Percentiles rank a stretch among this genome's conserved stretches.
phyloP scores from a whole-genome alignment of 2,113 vertebrate genomes.

The Tragelaphus strepsiceros region DNA sequence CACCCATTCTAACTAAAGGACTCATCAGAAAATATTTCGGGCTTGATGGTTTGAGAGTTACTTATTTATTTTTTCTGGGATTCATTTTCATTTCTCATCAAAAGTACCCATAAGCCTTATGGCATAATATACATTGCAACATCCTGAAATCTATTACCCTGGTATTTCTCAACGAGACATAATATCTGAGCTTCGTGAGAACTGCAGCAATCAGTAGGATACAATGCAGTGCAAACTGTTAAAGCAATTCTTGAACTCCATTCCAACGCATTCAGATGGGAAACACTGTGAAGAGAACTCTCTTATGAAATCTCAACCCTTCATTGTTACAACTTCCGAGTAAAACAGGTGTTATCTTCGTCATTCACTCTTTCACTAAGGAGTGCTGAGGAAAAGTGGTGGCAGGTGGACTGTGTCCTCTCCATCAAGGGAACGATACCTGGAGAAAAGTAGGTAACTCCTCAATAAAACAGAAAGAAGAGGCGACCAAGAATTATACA shows the following conservation, averaged over 20 bases:
- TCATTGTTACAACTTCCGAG: not conserved
- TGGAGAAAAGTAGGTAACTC: not conserved
- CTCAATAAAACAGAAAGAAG: not conserved
- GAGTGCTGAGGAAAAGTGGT: not conserved
- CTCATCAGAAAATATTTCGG: not conserved
- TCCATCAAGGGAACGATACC: not conserved
- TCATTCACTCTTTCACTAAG: not conserved
- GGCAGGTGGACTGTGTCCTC: rapidly evolving
- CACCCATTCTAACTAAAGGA: not conserved
- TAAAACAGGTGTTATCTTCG: not conserved
- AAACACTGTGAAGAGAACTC: not conserved
- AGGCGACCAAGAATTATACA: not conserved
- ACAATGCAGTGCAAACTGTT: not conserved
- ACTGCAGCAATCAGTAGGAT: not conserved
- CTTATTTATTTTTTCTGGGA: not conserved
- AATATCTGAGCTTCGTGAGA: not conserved
- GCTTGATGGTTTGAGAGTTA: not conserved
- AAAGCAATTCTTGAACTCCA: not conserved
- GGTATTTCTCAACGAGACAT: not conserved
- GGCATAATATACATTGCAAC: not conserved
- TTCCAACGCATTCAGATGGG: not conserved
- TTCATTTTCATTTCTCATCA: not conserved
- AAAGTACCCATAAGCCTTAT: not conserved
- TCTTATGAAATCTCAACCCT: not conserved
- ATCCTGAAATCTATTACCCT: not conserved